Conservation (phyloP, 2,113 vertebrate genomes). For the Pyxicephalus adspersus region DNA sequence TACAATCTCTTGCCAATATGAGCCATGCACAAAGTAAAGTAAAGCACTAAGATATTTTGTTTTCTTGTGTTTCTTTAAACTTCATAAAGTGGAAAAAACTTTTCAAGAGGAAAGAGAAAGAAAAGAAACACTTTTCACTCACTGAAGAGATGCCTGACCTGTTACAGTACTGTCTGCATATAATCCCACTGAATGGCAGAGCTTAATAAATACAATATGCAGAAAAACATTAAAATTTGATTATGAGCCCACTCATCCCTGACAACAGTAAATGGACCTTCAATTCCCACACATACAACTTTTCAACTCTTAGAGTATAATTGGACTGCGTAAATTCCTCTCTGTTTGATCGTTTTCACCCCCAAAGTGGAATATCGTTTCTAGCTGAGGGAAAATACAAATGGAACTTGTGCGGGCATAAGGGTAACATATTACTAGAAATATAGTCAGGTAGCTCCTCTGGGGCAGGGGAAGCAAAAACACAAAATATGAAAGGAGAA, state of each 20-base stretch:
- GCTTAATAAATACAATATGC: slow-evolving; percentile 42
- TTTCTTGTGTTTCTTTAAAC: slow-evolving; percentile 20
- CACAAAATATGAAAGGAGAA: neutral
- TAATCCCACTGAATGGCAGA: neutral
- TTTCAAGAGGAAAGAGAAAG: neutral
- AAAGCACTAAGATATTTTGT: slow-evolving; percentile 3
- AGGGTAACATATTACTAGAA: slow-evolving; percentile 20
- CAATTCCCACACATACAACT: slow-evolving; percentile 7
- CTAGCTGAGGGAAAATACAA: slow-evolving; percentile 1
- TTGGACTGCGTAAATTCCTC: slow-evolving; percentile 19
- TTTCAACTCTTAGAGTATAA: slow-evolving; percentile 24
- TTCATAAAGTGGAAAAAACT: neutral
- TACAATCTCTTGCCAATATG: too few relatives aligned
- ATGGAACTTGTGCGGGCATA: slow-evolving; percentile 1
- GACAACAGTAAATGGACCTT: slow-evolving; percentile 20
- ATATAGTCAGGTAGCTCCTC: slow-evolving; percentile 10
- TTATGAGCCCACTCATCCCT: slow-evolving; percentile 33
- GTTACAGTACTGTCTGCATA: neutral
- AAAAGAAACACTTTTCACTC: neutral
- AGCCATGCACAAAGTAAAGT: neutral
- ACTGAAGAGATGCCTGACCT: neutral
- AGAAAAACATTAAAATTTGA: slow-evolving; percentile 33
- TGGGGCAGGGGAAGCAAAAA: neutral
- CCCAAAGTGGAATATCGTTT: slow-evolving; percentile 37
- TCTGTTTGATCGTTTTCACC: slow-evolving; percentile 20